Evolutionary conservation across 2,888 invertebrate genomes (phyloP).

Genomic region (Tiphia femorata): DNA sequence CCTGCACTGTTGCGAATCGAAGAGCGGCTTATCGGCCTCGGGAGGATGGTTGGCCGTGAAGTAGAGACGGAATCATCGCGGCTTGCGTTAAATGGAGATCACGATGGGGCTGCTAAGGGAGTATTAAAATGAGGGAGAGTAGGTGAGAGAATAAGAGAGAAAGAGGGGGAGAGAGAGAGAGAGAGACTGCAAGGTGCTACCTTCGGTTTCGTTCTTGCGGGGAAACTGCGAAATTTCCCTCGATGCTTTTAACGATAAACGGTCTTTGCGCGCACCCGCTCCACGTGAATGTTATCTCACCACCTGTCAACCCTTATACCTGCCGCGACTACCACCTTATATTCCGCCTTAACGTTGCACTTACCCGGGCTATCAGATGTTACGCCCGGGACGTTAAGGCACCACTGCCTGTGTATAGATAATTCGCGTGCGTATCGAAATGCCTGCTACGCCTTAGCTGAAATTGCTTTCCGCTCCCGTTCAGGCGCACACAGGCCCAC

Average conservation of each 20-base stretch:
- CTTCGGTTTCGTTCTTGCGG: constrained; percentile 25
- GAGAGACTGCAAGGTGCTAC: neutral
- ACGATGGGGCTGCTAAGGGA: too few species aligned
- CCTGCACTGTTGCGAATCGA: too few species aligned
- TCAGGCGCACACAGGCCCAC: too few species aligned
- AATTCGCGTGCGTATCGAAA: constrained; percentile 25
- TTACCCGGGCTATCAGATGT: constrained; percentile 49
- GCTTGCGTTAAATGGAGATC: too few species aligned
- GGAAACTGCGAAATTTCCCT: constrained; percentile 51
- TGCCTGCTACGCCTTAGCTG: neutral
- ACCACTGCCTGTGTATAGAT: constrained; percentile 30
- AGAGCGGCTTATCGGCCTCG: too few species aligned
- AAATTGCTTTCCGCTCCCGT: constrained; percentile 16
- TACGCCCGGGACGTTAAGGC: constrained; percentile 41
- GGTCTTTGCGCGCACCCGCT: constrained; percentile 19
- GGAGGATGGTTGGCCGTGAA: too few species aligned
- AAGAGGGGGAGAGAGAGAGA: neutral
- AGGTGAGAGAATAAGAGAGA: neutral
- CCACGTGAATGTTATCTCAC: constrained; percentile 50
- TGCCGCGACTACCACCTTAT: constrained; percentile 39
- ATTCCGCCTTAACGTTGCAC: constrained; percentile 49
- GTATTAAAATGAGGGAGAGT: too few species aligned
- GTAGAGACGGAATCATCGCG: too few species aligned
- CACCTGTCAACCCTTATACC: constrained; percentile 49
- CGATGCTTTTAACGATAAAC: constrained; percentile 55